Conservation (phyloP, 2,797 vertebrate genomes). For the Danio aesculapii region DNA sequence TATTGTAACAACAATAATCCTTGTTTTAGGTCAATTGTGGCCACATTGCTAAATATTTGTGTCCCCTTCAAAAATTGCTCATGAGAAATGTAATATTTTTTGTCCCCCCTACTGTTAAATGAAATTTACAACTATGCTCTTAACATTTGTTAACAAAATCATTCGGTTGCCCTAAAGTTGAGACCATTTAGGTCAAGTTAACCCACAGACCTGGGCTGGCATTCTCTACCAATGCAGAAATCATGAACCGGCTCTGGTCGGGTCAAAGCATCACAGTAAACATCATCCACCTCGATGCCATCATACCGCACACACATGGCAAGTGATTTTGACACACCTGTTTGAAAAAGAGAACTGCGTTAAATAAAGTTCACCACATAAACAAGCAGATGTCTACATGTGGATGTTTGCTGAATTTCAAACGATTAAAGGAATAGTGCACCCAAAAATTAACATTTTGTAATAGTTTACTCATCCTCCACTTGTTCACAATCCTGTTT, state of each 20-base stretch:
- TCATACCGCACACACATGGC: constrained; percentile 96
- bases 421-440: too few relatives aligned
- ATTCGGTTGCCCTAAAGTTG: too few relatives aligned
- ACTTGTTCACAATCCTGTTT: too few relatives aligned
- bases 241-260: constrained; percentile 95
- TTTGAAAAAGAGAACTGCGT: constrained; percentile 18
- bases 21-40: neutral
- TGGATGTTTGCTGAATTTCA: neutral
- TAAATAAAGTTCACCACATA: neutral
- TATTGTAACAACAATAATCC: neutral
- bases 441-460: too few relatives aligned
- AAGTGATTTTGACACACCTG: constrained; percentile 92
- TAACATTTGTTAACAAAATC: too few relatives aligned
- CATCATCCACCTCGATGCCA: constrained; percentile 93
- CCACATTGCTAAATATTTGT: too few relatives aligned
- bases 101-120: too few relatives aligned
- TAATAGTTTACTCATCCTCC: too few relatives aligned
- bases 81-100: too few relatives aligned
- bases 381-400: neutral
- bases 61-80: too few relatives aligned
- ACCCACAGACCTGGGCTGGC: constrained; percentile 89
- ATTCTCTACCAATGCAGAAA: constrained; percentile 96
- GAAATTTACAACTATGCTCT: too few relatives aligned
- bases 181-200: too few relatives aligned
- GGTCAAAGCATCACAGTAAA: constrained; percentile 93